Conservation (phyloP, 1,140 invertebrate species). For the Anastrepha obliqua region DNA sequence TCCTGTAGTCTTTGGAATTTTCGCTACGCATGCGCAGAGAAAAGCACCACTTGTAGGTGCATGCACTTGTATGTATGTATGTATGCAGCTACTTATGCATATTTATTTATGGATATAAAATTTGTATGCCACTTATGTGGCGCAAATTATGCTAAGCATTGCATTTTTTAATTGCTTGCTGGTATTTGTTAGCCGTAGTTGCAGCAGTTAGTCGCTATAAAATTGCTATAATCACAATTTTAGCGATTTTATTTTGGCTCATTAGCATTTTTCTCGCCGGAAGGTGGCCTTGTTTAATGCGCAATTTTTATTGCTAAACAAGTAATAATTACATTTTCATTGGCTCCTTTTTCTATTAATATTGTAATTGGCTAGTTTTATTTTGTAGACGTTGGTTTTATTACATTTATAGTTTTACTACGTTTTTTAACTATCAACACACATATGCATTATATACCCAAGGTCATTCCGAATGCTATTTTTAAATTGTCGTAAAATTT, state of each 20-base stretch:
- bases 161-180: background rate
- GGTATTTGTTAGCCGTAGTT: background rate
- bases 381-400: constrained; percentile 36
- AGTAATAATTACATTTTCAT: constrained; percentile 36
- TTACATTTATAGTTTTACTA: constrained; percentile 2
- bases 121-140: background rate
- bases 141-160: background rate
- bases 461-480: constrained; percentile 23
- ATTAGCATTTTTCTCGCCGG: constrained; percentile 30
- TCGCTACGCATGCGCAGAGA: constrained; percentile 6
- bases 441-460: background rate
- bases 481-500: constrained; percentile 9
- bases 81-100: background rate
- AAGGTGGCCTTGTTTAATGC: constrained; percentile 49
- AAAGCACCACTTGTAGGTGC: background rate
- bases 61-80: background rate
- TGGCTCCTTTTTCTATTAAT: background rate
- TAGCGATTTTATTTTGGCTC: constrained; percentile 26
- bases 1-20: constrained; percentile 42
- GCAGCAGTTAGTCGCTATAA: constrained; percentile 18
- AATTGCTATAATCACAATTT: constrained; percentile 34
- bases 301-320: constrained; percentile 35
- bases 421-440: background rate
- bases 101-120: background rate
- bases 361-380: background rate